Percentiles rank a stretch among this genome's conserved stretches.
Evolutionary conservation across 2,888 invertebrate genomes (phyloP).

Genomic region (Fabriciana adippe): DNA sequence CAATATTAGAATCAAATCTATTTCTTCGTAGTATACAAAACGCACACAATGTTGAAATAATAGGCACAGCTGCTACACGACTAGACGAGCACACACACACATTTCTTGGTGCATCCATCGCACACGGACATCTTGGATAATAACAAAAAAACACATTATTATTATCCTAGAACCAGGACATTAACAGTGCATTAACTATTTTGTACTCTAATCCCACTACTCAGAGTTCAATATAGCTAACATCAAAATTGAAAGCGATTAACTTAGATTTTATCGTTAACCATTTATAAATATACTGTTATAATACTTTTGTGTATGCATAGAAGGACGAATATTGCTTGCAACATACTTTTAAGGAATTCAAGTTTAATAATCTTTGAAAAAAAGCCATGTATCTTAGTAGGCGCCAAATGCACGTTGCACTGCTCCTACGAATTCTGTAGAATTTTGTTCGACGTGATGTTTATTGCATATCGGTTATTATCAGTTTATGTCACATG

Average conservation of each 20-base stretch:
- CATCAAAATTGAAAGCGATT: constrained; percentile 55
- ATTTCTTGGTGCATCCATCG: constrained; percentile 63
- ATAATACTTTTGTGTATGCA: constrained; percentile 41
- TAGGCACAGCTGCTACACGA: constrained; percentile 78
- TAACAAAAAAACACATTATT: constrained; percentile 74
- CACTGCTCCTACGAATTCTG: constrained; percentile 62
- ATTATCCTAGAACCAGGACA: constrained; percentile 72
- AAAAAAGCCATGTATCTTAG: constrained; percentile 68
- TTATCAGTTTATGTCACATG: constrained; percentile 30
- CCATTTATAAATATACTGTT: constrained; percentile 42
- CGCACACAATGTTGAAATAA: constrained; percentile 72
- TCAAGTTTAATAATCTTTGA: constrained; percentile 70
- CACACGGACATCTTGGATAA: constrained; percentile 71
- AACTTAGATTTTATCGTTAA: constrained; percentile 71
- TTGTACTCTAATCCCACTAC: constrained; percentile 45
- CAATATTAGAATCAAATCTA: constrained; percentile 47
- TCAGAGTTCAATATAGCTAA: constrained; percentile 37
- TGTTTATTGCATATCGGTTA: constrained; percentile 40
- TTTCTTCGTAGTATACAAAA: constrained; percentile 49
- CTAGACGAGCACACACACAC: constrained; percentile 58
- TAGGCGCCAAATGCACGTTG: constrained; percentile 78
- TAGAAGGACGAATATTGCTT: constrained; percentile 48
- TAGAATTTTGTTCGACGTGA: constrained; percentile 57
- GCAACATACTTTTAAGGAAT: constrained; percentile 54
- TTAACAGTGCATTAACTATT: constrained; percentile 43